Evolutionary conservation across 1,140 invertebrate species (phyloP), one percentile per base, ranked within the genome.

Genomic region (Drosophila nasuta): DNA sequence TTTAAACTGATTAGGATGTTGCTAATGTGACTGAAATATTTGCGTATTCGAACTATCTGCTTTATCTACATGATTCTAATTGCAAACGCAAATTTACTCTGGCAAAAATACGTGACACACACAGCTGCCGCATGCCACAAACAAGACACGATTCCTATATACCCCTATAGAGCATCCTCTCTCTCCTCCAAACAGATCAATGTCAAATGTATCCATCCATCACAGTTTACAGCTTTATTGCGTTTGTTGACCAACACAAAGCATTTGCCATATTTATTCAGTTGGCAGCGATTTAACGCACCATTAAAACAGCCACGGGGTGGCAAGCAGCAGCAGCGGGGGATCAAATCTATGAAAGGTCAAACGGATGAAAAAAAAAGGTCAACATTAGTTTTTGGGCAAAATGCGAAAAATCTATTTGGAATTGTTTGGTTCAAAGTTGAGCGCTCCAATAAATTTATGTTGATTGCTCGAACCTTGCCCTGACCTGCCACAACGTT

Each of bases 381-480:
- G 81, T 83, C 81, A 77, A 17, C 45, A 45, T 11, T 49, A 52
- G 20, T 60, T 45, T 52, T 17, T 10, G 35, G 35, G 13, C 33
- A 63, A 70, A 64, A 73, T 63, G 67, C 51, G 15, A 56, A 56
- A 17, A 17, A 38, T 38, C 35, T 35, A 38, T 20, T 43, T 58
- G 28, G 45, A 1, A 3, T 38, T 0, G 46, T 65, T 71, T 66
- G 52, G 81, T 85, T 85, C 82, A 85, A 85, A 85, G 81, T 85
- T 85, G 74, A 85, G 74, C 66, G 81, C 43, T 30, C 17, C 60
- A 41, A 62, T 67, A 64, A 77, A 80, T 73, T 64, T 49, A 41
- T 66, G 66, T 17, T 72, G 57, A 82, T 67, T 75, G 48, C 64
- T 54, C 5, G 46, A 60, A 49, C 2, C 45, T 52, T 30, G 58